Evolutionary conservation across 2,888 invertebrate genomes (phyloP).

Genomic region (Boloria euphrosyne): DNA sequence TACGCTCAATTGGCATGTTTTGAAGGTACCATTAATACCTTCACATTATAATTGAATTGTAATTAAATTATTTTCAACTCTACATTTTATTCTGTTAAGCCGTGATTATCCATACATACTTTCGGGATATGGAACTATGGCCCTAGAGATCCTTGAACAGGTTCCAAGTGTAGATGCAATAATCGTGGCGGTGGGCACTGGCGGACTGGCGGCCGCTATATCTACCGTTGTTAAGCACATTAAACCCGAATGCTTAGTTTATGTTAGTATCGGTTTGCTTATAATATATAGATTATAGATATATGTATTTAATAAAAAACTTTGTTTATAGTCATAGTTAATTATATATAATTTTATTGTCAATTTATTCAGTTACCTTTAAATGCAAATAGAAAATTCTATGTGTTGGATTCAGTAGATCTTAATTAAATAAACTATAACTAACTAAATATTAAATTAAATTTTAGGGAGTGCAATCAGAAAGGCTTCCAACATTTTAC

Average conservation of each 20-base stretch:
- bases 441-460: not conserved
- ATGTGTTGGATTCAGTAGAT: too few species aligned
- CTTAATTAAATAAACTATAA: not conserved
- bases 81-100: slow-evolving; percentile 63
- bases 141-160: slow-evolving; percentile 94
- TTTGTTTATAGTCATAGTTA: too few species aligned
- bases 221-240: slow-evolving; percentile 92
- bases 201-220: slow-evolving; percentile 93
- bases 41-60: too few species aligned
- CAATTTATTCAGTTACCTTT: too few species aligned
- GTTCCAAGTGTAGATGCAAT: slow-evolving; percentile 92
- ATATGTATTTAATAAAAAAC: not conserved
- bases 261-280: slow-evolving; percentile 84
- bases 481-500: slow-evolving; percentile 91
- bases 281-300: not conserved
- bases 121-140: slow-evolving; percentile 95
- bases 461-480: slow-evolving; percentile 92
- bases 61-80: not conserved
- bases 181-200: slow-evolving; percentile 94
- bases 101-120: slow-evolving; percentile 97
- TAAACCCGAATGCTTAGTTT: slow-evolving; percentile 90
- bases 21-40: too few species aligned
- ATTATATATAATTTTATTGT: too few species aligned
- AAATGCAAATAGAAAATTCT: too few species aligned
- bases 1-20: too few species aligned